phyloP scores from a whole-genome alignment of 2,113 vertebrate genomes.

The Oreochromis spilurus region DNA sequence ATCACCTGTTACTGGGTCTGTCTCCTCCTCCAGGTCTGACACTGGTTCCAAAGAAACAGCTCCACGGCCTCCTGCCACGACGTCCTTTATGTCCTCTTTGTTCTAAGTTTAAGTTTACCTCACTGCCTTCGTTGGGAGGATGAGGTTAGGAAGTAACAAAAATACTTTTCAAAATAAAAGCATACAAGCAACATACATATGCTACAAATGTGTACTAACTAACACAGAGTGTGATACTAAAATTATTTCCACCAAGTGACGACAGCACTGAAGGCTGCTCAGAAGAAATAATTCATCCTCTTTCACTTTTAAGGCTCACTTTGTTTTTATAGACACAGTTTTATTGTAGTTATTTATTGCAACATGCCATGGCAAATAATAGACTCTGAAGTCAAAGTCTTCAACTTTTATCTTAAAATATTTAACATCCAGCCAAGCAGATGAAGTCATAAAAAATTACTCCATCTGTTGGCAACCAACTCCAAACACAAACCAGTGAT shows the following conservation, averaged over 20 bases:
- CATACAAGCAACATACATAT: neutral
- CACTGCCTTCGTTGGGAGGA: accelerated
- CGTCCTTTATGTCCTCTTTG: neutral
- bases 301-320: neutral
- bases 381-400: neutral
- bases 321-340: neutral
- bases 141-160: neutral
- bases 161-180: accelerated
- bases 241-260: neutral
- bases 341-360: neutral
- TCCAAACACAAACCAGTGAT: neutral
- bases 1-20: accelerated
- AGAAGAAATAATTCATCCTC: neutral
- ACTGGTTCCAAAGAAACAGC: neutral
- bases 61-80: accelerated
- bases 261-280: neutral
- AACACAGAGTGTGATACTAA: neutral
- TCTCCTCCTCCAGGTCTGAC: accelerated
- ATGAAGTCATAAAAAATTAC: neutral
- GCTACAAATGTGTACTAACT: neutral
- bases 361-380: neutral
- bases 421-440: neutral
- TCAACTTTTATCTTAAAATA: neutral
- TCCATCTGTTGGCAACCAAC: neutral
- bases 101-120: neutral